Conservation (phyloP, 1,140 invertebrate genomes). For the Zaprionus camerounensis region DNA sequence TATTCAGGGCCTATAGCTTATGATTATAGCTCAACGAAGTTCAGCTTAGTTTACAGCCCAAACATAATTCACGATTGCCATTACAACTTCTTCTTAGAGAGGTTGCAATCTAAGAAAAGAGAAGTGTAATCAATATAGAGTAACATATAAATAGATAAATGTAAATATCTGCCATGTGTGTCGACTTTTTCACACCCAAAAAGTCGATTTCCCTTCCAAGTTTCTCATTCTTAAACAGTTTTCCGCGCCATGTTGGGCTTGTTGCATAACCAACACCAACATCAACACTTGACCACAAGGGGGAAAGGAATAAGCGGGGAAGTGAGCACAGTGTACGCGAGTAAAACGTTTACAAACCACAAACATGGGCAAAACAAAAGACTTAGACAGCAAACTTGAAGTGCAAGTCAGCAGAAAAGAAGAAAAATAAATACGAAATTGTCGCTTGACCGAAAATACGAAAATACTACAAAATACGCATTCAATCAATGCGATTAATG, state of each 20-base stretch:
- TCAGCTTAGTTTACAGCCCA: not conserved
- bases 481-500: slow-evolving; percentile 26
- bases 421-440: not conserved
- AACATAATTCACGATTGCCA: not conserved
- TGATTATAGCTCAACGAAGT: not conserved
- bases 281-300: not conserved
- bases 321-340: not conserved
- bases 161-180: not conserved
- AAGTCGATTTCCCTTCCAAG: not conserved
- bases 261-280: slow-evolving; percentile 15
- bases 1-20: not conserved
- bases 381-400: slow-evolving; percentile 59
- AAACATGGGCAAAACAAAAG: slow-evolving; percentile 38
- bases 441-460: not conserved
- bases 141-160: not conserved
- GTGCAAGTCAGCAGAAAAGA: slow-evolving; percentile 15
- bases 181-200: not conserved
- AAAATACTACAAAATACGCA: not conserved
- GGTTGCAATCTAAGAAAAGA: not conserved
- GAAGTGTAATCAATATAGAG: not conserved
- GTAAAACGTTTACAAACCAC: not conserved
- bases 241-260: not conserved
- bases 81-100: too few relatives aligned
- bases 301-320: not conserved
- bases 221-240: not conserved